Base-by-base conservation (phyloP, 2,113 vertebrate genomes). In the Rhombomys opimus region DNA sequence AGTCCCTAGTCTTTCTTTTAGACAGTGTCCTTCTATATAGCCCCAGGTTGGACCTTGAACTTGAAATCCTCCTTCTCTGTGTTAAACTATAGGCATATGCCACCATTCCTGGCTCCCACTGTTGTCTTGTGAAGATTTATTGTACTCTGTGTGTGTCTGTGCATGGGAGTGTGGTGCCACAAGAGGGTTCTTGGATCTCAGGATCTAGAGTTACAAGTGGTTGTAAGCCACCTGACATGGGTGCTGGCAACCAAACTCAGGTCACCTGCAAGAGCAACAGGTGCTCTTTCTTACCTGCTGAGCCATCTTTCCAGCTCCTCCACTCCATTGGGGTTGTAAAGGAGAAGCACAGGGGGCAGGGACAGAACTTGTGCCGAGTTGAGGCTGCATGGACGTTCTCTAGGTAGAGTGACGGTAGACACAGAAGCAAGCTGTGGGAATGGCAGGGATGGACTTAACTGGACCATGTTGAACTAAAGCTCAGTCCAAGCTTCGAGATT, bases 391-490 rank as follows among this genome's bases (percentile, higher is more conserved):
- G 77, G 35, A 72, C 30, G 10, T 82, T 72, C 73, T 38, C 12
- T 10, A 76, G 23, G 77, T 22, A 18, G 14, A 80, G 75, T 18
- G 9, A 38, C 65, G 9, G 65, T 35, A 67, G 57, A 86, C 72
- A 38, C 59, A 12, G 46, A 10, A 10, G 41, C 72, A 46, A 92
- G 35, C 17, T 78, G 7, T 38, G 50, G 80, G 78, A 50, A 54
- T 14, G 18, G 14, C 27, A 87, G 76, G 85, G 84, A 92, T 65
- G 59, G 90, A 63, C 9, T 6, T 90, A 96, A 67, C 94, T 82
- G 63, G 78, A 77, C 96, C 38, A 25, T 70, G 15, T 54, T 50
- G 91, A 89, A 35, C 35, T 75, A 54, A 27, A 75, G 50, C 50
- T 41, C 14, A 84, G 52, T 32, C 50, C 38, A 90, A 86, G 57